Base-by-base conservation (phyloP, 23 tunicate species). In the Diplosoma virens region DNA sequence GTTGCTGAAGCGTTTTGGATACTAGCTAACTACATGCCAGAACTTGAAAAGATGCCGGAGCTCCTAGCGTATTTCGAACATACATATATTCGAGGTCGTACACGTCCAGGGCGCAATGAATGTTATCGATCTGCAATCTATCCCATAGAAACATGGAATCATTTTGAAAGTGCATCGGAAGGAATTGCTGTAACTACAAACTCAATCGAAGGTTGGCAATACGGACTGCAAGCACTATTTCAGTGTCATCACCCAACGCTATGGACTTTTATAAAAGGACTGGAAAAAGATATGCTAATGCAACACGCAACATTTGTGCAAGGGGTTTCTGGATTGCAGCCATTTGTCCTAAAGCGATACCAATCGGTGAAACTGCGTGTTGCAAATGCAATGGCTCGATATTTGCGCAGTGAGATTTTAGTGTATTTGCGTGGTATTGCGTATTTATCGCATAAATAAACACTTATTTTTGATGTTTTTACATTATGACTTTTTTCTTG, bases 1-100 rank as follows among this genome's bases (percentile, higher is more conserved):
- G 75, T 68, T 68, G 75, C 75, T 68, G 75, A 68, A 68, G 75
- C 75, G 75, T 68, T 68, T 41, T 36, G 53, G 69, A 36, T 68
- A 36, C 54, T 37, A 61, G 69, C 69, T 61, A 35, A 27, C 69
- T 61, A 26, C 69, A 61, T 61, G 54, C 69, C 69, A 29, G 17
- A 61, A 61, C 69, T 27, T 29, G 69, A 29, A 4, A 61, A 61
- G 69, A 68, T 68, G 29, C 75, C 54, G 21, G 53, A 37, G 53
- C 54, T 17, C 53, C 53, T 36, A 16, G 53, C 75, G 75, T 35
- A 68, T 68, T 68, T 34, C 53, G 71, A 64, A 25, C 71, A 64
- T 32, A 64, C 71, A 64, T 64, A 64, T 64, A 64, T 64, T 28
- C 37, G 71, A 25, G 71, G 71, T 29, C 71, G 71, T 9, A 64